Conservation (phyloP, 2,888 invertebrate genomes). For the Zeuzera pyrina region DNA sequence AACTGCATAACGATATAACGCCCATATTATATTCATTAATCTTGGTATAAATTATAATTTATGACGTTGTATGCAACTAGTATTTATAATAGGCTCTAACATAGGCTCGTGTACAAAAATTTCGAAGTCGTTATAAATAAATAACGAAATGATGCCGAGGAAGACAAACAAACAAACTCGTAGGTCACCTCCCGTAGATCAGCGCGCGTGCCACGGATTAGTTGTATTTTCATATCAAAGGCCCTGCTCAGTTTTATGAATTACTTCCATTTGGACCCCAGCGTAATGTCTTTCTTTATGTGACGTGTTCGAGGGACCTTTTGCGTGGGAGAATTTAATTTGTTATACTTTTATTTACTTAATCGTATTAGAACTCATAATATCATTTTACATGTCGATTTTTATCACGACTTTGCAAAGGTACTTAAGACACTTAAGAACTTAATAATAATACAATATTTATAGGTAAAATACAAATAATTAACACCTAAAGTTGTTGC, state of each 20-base stretch:
- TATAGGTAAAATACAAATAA: too few relatives aligned
- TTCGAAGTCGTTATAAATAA: conserved; percentile 54
- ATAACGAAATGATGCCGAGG: conserved; percentile 46
- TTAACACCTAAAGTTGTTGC: too few relatives aligned
- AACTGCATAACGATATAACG: conserved; percentile 44
- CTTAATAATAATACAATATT: too few relatives aligned
- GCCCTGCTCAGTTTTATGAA: conserved; percentile 60
- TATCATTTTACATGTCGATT: too few relatives aligned
- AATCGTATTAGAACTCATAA: conserved; percentile 53
- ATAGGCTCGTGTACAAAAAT: conserved; percentile 54
- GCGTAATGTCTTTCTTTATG: conserved; percentile 58
- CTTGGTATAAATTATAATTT: conserved; percentile 53
- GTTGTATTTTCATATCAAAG: conserved; percentile 68
- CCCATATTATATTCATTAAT: conserved; percentile 53
- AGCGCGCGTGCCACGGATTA: conserved; percentile 65
- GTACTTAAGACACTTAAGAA: too few relatives aligned
- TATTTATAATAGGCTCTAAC: conserved; percentile 58
- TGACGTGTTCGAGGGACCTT: conserved; percentile 30
- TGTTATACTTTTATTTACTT: conserved; percentile 57
- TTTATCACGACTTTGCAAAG: too few relatives aligned
- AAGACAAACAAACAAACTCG: conserved; percentile 51
- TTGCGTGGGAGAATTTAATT: conserved; percentile 69
- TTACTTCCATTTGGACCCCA: conserved; percentile 52
- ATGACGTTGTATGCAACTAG: conserved; percentile 36
- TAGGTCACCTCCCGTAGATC: conserved; percentile 45